Base-by-base conservation (phyloP, 37 sponge, comb jelly and placozoan species). In the Tethya wilhelma region DNA sequence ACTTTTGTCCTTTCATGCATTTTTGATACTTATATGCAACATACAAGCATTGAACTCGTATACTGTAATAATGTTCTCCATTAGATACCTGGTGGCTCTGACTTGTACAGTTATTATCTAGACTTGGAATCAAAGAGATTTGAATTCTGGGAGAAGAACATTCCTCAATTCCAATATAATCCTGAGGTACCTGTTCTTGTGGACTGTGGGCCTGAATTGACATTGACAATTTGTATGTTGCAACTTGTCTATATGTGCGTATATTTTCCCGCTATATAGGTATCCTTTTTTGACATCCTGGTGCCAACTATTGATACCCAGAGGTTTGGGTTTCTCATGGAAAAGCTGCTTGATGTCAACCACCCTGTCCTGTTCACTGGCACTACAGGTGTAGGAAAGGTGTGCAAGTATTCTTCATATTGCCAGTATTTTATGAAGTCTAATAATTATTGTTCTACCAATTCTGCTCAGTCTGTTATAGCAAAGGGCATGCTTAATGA, bases 241-340 rank as follows among this genome's bases (percentile, higher is more conserved):
- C 7, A 5, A n/a, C 25, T n/a, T 44, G 22, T n/a, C 22, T 25
- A n/a, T 4, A 28, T 29, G 29, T 39, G 14, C 41, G 37, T 79
- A 26, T 5, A 20, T 41, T 19, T 80, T 39, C 3, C 42, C 28
- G 2, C 62, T 32, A 29, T 59, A 3, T 65, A 93, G 90, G 56
- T 74, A 1, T 83, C 95, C 32, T 98, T 90, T 73, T 96, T 96
- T 84, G 99, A 98, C 53, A 77, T 98, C 38, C 73, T 98, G 44
- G 99, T 98, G 28, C 99, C 99, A 0, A 98, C 99, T 28, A 85
- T 98, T 63, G 99, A 98, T 68, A 98, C 99, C 2, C 86, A 89
- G 31, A 74, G 99, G 53, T 98, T 87, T 80, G 99, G 99, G 7
- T 96, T 84, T 78, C 83, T 98, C 22, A 77, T 96, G 85, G 95